phyloP scores from a whole-genome alignment of 2,113 vertebrate genomes.

The Cinclus mexicanus region DNA sequence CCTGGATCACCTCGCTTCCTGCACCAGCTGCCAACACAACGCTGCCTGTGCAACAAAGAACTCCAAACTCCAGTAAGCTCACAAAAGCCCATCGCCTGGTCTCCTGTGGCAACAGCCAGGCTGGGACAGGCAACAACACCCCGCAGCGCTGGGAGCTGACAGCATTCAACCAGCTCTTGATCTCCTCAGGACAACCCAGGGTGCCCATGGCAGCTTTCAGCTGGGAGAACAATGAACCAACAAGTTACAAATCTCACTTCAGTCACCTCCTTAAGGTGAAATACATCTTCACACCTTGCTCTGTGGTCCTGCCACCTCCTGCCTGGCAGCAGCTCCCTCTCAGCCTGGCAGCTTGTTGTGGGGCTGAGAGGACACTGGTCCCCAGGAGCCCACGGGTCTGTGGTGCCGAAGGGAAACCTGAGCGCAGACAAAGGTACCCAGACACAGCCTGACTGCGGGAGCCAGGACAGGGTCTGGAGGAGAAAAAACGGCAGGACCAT shows the following conservation, averaged over 20 bases:
- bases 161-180: not conserved
- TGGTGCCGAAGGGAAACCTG: not conserved
- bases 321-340: not conserved
- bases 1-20: not conserved
- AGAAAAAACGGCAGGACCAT: not conserved
- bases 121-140: not conserved
- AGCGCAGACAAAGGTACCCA: not conserved
- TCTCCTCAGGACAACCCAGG: not conserved
- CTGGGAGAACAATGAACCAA: not conserved
- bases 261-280: fast-evolving
- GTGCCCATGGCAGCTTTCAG: not conserved
- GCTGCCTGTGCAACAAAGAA: slow-evolving; percentile 3
- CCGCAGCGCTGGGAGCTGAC: fast-evolving
- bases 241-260: not conserved
- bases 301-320: not conserved
- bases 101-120: not conserved
- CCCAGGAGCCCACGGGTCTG: not conserved
- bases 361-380: not conserved
- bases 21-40: not conserved
- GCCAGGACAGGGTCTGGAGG: not conserved
- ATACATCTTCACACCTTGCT: not conserved
- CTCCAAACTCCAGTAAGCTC: not conserved
- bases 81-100: not conserved
- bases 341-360: not conserved
- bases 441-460: not conserved